phyloP scores from a whole-genome alignment of 1,140 invertebrate genomes.

The Formica selysi region DNA sequence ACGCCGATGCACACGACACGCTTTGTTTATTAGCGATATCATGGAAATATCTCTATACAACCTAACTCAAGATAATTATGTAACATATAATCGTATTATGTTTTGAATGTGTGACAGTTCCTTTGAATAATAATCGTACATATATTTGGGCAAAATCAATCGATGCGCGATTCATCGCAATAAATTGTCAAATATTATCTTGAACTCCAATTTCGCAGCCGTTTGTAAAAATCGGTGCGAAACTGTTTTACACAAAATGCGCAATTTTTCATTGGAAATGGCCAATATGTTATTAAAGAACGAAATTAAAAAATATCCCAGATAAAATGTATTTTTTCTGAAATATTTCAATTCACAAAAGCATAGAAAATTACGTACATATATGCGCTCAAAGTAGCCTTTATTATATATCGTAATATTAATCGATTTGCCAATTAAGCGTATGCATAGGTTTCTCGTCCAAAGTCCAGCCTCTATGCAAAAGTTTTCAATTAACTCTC shows the following conservation, averaged over 20 bases:
- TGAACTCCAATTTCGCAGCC: not conserved
- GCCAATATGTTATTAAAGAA: not conserved
- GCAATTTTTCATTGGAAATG: not conserved
- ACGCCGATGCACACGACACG: constrained; percentile 42
- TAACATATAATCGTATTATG: constrained; percentile 26
- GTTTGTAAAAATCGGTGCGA: not conserved
- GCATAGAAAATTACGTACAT: not conserved
- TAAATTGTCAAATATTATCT: constrained; percentile 34
- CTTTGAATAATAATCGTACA: constrained; percentile 31
- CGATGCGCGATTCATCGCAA: not conserved
- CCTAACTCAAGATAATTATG: constrained; percentile 31
- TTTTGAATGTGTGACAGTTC: not conserved
- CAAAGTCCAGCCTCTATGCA: not conserved
- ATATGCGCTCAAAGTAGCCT: not conserved
- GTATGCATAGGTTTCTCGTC: not conserved
- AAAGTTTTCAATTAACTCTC: constrained; percentile 68
- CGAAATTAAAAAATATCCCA: not conserved
- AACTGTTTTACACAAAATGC: not conserved
- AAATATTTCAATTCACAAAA: not conserved
- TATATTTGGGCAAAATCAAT: not conserved
- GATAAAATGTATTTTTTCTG: not conserved
- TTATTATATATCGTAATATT: not conserved
- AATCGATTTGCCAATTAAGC: constrained; percentile 49
- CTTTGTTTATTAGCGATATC: constrained; percentile 49
- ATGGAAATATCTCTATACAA: not conserved